Evolutionary conservation across 1,140 invertebrate genomes (phyloP), one percentile per base, ranked within the genome.

Genomic region (Polyergus mexicanus): DNA sequence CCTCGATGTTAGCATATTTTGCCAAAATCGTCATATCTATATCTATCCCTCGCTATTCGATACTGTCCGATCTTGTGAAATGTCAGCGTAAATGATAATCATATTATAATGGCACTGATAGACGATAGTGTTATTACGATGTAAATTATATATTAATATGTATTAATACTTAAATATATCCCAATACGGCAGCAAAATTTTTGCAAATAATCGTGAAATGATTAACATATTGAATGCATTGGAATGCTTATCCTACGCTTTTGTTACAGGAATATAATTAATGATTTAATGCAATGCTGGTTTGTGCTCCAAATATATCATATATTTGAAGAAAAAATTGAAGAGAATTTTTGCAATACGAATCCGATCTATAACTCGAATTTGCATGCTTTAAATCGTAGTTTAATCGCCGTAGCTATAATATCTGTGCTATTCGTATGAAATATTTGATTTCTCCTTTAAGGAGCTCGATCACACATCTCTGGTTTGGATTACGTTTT

Each of bases 351-450:
- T 44, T 13, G 16, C 25, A 8, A 38, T 32, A 47, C 25, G 2
- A 38, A 58, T 71, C 22, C 25, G 41, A 72, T 54, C 44, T 68
- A 25, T 65, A 69, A 16, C 35, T 62, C 32, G 38, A 69, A 41
- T 80, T 38, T 35, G 68, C 78, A 47, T 83, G 60, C 65, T 69
- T 83, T 51, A 72, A 71, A 19, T 71, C 38, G 35, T 81, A 44
- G 38, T 81, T 81, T 81, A 65, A 51, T 81, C 78, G 22, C 65
- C 35, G 13, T 71, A 81, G 58, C 51, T 58, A 83, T 71, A 72
- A 74, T 83, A 83, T 74, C 74, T 83, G 66, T 72, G 78, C 78
- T 81, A 38, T 83, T 83, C 25, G 38, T 74, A 83, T 74, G 54
- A 72, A 74, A 74, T 74, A 72, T 74, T 72, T 62, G n/a, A 83